Conservation (phyloP, 2,888 invertebrate genomes). For the Unio delphinus region DNA sequence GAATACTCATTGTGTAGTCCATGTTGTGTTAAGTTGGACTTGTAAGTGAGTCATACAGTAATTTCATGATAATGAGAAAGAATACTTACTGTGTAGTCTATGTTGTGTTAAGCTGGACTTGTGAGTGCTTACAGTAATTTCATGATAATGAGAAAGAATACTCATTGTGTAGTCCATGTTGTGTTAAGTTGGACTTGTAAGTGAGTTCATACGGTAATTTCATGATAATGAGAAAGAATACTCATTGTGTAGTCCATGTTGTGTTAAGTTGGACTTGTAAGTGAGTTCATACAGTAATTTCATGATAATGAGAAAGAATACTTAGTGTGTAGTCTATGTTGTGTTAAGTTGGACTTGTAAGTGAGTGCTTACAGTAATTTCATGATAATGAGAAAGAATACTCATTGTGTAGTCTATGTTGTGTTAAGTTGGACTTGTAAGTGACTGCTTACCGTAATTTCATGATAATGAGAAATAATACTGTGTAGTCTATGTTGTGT, state of each 20-base stretch:
- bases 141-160: background rate
- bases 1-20: slow-evolving; percentile 34
- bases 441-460: background rate
- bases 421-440: background rate
- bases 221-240: background rate
- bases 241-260: slow-evolving; percentile 38
- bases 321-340: slow-evolving; percentile 37
- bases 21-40: slow-evolving; percentile 6
- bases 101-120: slow-evolving; percentile 1
- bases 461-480: background rate
- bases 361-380: background rate
- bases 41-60: background rate
- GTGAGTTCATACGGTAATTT: background rate
- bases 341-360: background rate
- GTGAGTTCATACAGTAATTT: background rate
- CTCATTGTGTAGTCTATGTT: slow-evolving; percentile 38
- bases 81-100: slow-evolving; percentile 35
- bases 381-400: background rate
- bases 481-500: slow-evolving; percentile 28
- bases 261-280: background rate
- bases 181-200: background rate
- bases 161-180: slow-evolving; percentile 38
- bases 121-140: background rate
- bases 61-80: background rate
- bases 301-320: background rate